Evolutionary conservation across 2,888 invertebrate genomes (phyloP).

Genomic region (Pimpla rufipes): DNA sequence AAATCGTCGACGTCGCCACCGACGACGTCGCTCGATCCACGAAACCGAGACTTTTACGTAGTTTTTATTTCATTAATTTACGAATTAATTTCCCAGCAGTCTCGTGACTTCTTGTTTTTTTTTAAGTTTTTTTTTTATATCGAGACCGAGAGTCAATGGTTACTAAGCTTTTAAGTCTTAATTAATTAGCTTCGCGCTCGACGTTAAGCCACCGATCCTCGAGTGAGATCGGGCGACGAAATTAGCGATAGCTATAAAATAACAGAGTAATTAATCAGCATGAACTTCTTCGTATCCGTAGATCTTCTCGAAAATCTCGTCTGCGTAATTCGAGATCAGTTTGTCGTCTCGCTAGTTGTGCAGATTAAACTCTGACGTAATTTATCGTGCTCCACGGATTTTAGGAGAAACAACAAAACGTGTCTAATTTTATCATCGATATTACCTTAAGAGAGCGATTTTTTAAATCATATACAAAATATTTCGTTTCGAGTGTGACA

Average conservation of each 20-base stretch:
- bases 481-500: too few species aligned
- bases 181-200: not conserved
- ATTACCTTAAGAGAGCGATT: not conserved
- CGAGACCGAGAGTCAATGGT: slow-evolving; percentile 19
- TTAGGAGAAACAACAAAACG: too few species aligned
- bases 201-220: not conserved
- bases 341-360: not conserved
- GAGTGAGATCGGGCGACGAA: not conserved
- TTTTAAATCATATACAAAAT: not conserved
- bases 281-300: not conserved
- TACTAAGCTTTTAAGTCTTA: slow-evolving; percentile 14
- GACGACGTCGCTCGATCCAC: slow-evolving; percentile 15
- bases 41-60: slow-evolving; percentile 9
- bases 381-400: not conserved
- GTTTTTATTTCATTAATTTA: slow-evolving; percentile 20
- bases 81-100: slow-evolving; percentile 32
- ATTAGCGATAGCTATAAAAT: slow-evolving; percentile 3
- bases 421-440: too few species aligned
- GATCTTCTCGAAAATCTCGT: not conserved
- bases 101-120: slow-evolving; percentile 19
- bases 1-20: slow-evolving; percentile 58
- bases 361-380: not conserved
- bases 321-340: not conserved
- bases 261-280: not conserved
- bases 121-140: not conserved